Evolutionary conservation across 2,888 invertebrate species (phyloP), one percentile per base, ranked within the genome.

Genomic region (Eudasyphora cyanicolor): DNA sequence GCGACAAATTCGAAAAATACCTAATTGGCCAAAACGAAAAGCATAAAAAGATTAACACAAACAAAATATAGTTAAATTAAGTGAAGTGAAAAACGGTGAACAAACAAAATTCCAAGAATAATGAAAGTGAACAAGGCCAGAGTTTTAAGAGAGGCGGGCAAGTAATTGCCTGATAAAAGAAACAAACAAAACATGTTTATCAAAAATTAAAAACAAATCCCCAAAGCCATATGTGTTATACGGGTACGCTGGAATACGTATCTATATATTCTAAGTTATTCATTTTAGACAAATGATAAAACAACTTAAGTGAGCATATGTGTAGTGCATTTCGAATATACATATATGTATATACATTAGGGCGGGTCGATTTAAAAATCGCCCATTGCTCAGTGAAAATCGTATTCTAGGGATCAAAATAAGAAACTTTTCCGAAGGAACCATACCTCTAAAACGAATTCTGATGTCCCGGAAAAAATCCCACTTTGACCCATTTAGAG

Each of bases 231-330:
- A n/a, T 45, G 45, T 45, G 27, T 42, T 62, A n/a, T 29, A 73
- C 84, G 84, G 84, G 84, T 73, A 67, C 84, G 60, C 84, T 73
- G 84, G 84, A 84, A 84, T 84, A 84, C 84, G 84, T 84, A n/a
- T n/a, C n/a, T n/a, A n/a, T n/a, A 67, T 14, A 79, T 84, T 78
- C 78, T 76, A 42, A 73, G 24, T 54, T 64, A 54, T 14, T 27
- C 0, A 38, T n/a, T n/a, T n/a, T 14, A 57, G 29, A 71, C 19
- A 24, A 38, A 10, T 12, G 0, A 27, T 10, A n/a, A n/a, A n/a
- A n/a, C n/a, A n/a, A n/a, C n/a, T n/a, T n/a, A n/a, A n/a, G n/a
- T n/a, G n/a, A n/a, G 54, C 12, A 21, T 54, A 21, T 24, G 54
- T 24, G 60, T 7, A 17, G 4, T 4, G 29, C 29, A 8, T n/a